Evolutionary conservation across 2,888 invertebrate genomes (phyloP).

Genomic region (Amiota communis): DNA sequence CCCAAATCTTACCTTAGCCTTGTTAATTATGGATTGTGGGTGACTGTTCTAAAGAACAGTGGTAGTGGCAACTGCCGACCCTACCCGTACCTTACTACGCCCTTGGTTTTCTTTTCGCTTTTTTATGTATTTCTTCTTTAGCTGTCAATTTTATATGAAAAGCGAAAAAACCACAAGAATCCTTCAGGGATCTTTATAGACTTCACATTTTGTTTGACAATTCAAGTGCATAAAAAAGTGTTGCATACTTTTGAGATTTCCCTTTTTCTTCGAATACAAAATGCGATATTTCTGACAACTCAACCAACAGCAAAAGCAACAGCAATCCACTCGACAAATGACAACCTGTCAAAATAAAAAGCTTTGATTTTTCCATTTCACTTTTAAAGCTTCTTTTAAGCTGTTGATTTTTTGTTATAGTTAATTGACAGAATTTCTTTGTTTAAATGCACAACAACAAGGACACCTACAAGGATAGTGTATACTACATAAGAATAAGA

Average conservation of each 20-base stretch:
- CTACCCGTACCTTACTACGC: too few species aligned
- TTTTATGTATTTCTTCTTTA: neutral
- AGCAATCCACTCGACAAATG: neutral
- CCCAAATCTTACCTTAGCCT: too few species aligned
- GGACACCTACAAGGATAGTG: neutral
- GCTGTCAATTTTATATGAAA: slow-evolving; percentile 29
- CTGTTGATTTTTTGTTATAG: neutral
- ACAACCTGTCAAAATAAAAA: slow-evolving; percentile 9
- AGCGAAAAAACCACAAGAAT: neutral
- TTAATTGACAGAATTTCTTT: neutral
- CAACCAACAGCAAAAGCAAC: neutral
- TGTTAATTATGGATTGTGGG: too few species aligned
- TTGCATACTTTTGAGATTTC: slow-evolving; percentile 14
- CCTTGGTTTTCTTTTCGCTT: neutral
- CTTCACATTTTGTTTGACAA: neutral
- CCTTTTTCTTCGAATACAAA: neutral
- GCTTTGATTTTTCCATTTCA: too few species aligned
- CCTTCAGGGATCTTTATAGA: neutral
- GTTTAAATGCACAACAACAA: neutral
- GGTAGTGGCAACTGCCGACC: too few species aligned
- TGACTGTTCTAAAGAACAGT: too few species aligned
- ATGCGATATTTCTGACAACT: neutral
- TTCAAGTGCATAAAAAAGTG: slow-evolving; percentile 14
- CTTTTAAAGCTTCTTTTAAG: neutral
- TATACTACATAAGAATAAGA: neutral